Evolutionary conservation across 2,888 invertebrate species (phyloP).

Genomic region (Brachyopa scutellaris): DNA sequence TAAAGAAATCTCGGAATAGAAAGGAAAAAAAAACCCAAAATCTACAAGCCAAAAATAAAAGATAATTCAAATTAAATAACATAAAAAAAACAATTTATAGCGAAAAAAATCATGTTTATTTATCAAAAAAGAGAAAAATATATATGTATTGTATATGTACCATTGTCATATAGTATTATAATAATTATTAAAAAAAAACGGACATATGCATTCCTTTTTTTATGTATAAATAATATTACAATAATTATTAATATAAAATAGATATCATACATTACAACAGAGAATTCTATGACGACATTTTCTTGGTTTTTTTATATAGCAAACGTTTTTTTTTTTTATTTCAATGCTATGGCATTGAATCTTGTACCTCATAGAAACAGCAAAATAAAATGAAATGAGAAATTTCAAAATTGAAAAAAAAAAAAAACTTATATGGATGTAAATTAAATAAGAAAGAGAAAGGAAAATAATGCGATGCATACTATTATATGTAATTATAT

Average conservation of each 20-base stretch:
- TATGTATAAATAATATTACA: slow-evolving; percentile 66
- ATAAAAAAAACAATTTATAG: slow-evolving; percentile 48
- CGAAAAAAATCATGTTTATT: slow-evolving; percentile 72
- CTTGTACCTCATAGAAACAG: slow-evolving; percentile 57
- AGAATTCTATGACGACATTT: slow-evolving; percentile 39
- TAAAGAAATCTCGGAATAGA: no score
- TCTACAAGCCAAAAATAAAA: not conserved
- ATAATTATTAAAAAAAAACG: slow-evolving; percentile 55
- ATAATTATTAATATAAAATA: slow-evolving; percentile 31
- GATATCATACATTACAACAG: slow-evolving; percentile 71
- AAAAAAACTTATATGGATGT: slow-evolving; percentile 52
- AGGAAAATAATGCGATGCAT: slow-evolving; percentile 54
- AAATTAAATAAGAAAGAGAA: slow-evolving; percentile 61
- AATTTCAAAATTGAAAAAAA: slow-evolving; percentile 18
- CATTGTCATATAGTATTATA: slow-evolving; percentile 70
- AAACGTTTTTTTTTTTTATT: slow-evolving; percentile 10
- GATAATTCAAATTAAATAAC: slow-evolving; percentile 16
- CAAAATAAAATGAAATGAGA: slow-evolving; percentile 43
- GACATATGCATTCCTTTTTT: slow-evolving; percentile 56
- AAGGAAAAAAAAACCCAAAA: not conserved
- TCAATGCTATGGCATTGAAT: slow-evolving; percentile 44
- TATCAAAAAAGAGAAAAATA: slow-evolving; percentile 70
- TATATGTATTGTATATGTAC: slow-evolving; percentile 68
- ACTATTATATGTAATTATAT: slow-evolving; percentile 63
- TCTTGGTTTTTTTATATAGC: slow-evolving; percentile 18